A percentile compares a stretch with the other conserved stretches of the same genome.
These are phyloP conservation scores for Thaumatotibia leucotreta DNA, from an alignment of 1,140 invertebrate genomes.

Conservation along the genomic window DNA sequence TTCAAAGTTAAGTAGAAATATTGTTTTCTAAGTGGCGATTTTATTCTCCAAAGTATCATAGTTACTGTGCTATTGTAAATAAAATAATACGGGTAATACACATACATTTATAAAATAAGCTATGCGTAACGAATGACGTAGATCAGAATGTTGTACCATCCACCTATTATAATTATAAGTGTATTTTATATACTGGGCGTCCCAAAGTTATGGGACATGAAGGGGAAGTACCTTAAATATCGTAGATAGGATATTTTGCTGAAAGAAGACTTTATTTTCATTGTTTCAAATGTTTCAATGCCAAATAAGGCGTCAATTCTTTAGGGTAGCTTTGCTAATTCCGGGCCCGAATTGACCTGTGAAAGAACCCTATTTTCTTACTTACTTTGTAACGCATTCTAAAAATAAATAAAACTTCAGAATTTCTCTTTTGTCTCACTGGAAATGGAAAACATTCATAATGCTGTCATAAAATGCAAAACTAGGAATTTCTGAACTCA, in stretches of 20 bases:
- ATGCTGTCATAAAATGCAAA: not conserved
- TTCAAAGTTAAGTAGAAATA: too few species aligned
- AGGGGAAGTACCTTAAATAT: too few species aligned
- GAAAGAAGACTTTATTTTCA: too few species aligned
- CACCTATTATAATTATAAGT: not conserved
- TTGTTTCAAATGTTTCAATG: too few species aligned
- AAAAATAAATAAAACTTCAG: not conserved
- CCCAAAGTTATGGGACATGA: too few species aligned
- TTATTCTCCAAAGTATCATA: not conserved
- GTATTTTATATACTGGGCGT: too few species aligned
- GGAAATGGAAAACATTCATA: not conserved
- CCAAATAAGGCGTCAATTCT: too few species aligned
- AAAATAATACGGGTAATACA: slow-evolving; percentile 48
- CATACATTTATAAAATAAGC: slow-evolving; percentile 14
- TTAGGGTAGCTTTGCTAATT: not conserved
- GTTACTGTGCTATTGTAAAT: slow-evolving; percentile 5
- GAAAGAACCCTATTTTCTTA: too few species aligned
- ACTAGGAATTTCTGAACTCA: not conserved
- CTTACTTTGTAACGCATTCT: not conserved
- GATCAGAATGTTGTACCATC: not conserved
- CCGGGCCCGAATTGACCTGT: too few species aligned
- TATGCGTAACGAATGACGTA: too few species aligned
- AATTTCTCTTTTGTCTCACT: not conserved
- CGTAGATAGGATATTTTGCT: too few species aligned
- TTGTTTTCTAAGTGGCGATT: too few species aligned